A percentile compares a stretch with the other conserved stretches of the same genome.
Conservation (phyloP, 1,140 invertebrate species). For the Drosophila sturtevanti region DNA sequence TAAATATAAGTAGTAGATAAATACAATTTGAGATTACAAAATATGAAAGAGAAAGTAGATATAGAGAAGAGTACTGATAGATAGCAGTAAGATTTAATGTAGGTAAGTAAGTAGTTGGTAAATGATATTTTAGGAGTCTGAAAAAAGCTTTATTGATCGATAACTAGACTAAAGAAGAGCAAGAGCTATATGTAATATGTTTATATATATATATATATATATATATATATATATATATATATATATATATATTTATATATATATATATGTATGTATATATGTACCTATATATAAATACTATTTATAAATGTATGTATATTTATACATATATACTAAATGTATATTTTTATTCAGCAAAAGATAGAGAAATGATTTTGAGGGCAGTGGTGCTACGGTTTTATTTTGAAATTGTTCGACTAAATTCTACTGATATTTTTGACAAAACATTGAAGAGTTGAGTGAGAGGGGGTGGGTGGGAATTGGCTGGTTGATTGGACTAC, state of each 20-base stretch:
- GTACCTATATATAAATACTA: conserved; percentile 41
- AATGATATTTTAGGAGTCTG: background rate
- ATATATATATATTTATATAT: conserved; percentile 37
- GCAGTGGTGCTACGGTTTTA: background rate
- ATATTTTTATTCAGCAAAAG: conserved; percentile 40
- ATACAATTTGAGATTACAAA: conserved; percentile 63
- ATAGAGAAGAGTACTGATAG: conserved; percentile 43
- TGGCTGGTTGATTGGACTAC: background rate
- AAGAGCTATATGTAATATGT: conserved; percentile 29
- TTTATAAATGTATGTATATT: conserved; percentile 43
- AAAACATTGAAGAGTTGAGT: background rate
- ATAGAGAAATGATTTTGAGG: conserved; percentile 31
- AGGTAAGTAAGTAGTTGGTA: background rate
- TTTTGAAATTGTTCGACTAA: conserved; percentile 2
- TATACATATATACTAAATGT: conserved; percentile 35
- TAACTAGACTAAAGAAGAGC: conserved; percentile 29
- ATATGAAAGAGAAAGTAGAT: conserved; percentile 44
- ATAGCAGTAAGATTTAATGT: conserved; percentile 11
- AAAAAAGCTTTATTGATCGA: conserved; percentile 20
- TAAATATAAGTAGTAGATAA: conserved; percentile 12
- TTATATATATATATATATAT: conserved; percentile 40
- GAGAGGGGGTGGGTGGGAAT: background rate
- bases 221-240: conserved; percentile 34
- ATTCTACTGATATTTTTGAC: background rate
- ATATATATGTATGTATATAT: conserved; percentile 34